Base-by-base conservation (phyloP, 2,888 invertebrate species). In the Serripes groenlandicus region DNA sequence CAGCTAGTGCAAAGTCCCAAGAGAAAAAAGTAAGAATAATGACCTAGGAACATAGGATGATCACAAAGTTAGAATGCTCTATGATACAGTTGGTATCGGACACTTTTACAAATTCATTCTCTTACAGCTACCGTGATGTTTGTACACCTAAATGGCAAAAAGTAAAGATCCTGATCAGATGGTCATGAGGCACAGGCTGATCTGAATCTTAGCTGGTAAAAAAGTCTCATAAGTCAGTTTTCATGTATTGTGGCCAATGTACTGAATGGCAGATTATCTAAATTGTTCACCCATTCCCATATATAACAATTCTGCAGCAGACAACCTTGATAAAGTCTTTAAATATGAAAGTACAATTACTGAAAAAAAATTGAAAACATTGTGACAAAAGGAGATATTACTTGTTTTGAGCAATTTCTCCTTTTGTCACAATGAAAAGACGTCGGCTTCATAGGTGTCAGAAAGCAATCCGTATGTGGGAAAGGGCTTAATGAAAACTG, bases 381-480 rank as follows among this genome's bases (percentile, higher is more conserved):
- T 42, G 42, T 42, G 42, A 15, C 9, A 42, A 56, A 56, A 56
- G 56, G 56, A 56, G 18, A 56, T 7, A n/a, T 15, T 56, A n/a
- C 56, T 56, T 5, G 23, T 56, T 56, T 15, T 5, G 5, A 56
- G 56, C 56, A 56, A 11, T 56, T 56, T 56, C 56, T 23, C 56
- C 23, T 56, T 56, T 56, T 56, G 5, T n/a, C 56, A 56, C 56
- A 56, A 56, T 56, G 56, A 42, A n/a, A n/a, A n/a, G n/a, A n/a
- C n/a, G n/a, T n/a, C n/a, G n/a, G n/a, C n/a, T n/a, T n/a, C n/a
- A n/a, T n/a, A n/a, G n/a, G n/a, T n/a, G n/a, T n/a, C n/a, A n/a
- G n/a, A n/a, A n/a, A n/a, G n/a, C n/a, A n/a, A n/a, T n/a, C n/a
- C n/a, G n/a, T n/a, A n/a, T n/a, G n/a, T n/a, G n/a, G n/a, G n/a